phyloP scores from a whole-genome alignment of 2,888 invertebrate genomes.

The Campopleginae sp. region DNA sequence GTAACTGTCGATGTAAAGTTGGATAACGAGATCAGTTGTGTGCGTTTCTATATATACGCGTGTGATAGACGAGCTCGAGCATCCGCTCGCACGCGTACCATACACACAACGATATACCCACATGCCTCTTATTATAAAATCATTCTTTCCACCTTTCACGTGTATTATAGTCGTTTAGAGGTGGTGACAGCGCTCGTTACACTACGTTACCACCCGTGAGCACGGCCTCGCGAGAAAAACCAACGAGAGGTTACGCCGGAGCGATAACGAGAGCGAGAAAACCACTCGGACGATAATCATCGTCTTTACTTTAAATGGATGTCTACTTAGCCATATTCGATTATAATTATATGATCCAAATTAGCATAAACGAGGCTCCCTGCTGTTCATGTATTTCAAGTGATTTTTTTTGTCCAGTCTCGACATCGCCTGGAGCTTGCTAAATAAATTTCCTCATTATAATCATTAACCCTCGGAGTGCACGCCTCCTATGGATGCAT shows the following conservation, averaged over 20 bases:
- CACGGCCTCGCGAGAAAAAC: conserved; percentile 54
- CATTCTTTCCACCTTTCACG: conserved; percentile 60
- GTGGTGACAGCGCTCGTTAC: conserved; percentile 69
- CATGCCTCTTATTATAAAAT: conserved; percentile 33
- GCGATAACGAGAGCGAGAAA: conserved; percentile 54
- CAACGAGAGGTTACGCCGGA: conserved; percentile 25
- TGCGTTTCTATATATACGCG: conserved; percentile 35
- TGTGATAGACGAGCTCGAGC: conserved; percentile 52
- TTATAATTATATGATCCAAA: conserved; percentile 47
- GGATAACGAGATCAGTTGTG: conserved; percentile 57
- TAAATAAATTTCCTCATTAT: background rate
- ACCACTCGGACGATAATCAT: conserved; percentile 46
- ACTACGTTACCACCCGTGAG: conserved; percentile 65
- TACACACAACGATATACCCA: conserved; percentile 4
- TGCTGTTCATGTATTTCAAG: conserved; percentile 32
- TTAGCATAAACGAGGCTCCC: conserved; percentile 45
- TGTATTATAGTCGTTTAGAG: conserved; percentile 48
- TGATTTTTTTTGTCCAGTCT: conserved; percentile 4
- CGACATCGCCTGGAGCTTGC: background rate
- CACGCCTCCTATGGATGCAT: too few relatives aligned
- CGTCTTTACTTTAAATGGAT: conserved; percentile 56
- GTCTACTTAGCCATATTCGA: conserved; percentile 42
- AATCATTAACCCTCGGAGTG: background rate
- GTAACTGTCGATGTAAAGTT: conserved; percentile 52
- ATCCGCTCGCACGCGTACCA: conserved; percentile 37